Evolutionary conservation across 2,797 vertebrate genomes (phyloP), one percentile per base, ranked within the genome.

Genomic region (Champsocephalus esox): DNA sequence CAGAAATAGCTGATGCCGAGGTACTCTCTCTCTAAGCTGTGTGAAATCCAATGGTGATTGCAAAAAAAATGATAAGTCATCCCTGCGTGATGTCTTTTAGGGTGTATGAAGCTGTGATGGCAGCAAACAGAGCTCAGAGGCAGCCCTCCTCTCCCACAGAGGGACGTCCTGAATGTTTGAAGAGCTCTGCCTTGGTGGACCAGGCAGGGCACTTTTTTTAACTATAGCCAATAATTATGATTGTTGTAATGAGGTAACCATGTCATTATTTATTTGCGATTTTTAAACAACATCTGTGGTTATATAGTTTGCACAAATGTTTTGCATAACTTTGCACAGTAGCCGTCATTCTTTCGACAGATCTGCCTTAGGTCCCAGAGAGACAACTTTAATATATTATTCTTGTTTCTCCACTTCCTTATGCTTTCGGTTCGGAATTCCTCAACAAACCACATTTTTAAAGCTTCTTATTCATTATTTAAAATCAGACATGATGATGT

Each of bases 101-200:
- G 83, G 76, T 66, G 38, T 61, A 34, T n/a, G 64, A 62, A 48
- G 61, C 66, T 51, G 81, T 80, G 79, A 83, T 81, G 54, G 66
- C 24, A 24, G 24, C 24, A 24, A 24, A 24, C 24, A 24, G 16
- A 21, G 75, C 77, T 68, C 55, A 76, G 63, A 84, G 69, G 76
- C 69, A 51, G 60, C 19, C 55, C 54, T 73, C 24, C 16, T 61
- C 64, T 81, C 65, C 64, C 61, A 19, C 28, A 44, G 52, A 7
- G 74, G 63, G 56, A 41, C n/a, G 56, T 68, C 62, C 75, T 80
- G 71, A 83, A 86, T 85, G 60, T 86, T 82, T 87, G 66, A 90
- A 78, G 66, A 87, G 74, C 63, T 3, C 58, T 59, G 68, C 41
- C 73, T 50, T 12, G 54, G 41, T 41, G 34, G 50, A 54, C 49